Percentiles rank a stretch among this genome's conserved stretches.
Conservation (phyloP, 2,888 invertebrate species). For the Eugnorisma glareosa region DNA sequence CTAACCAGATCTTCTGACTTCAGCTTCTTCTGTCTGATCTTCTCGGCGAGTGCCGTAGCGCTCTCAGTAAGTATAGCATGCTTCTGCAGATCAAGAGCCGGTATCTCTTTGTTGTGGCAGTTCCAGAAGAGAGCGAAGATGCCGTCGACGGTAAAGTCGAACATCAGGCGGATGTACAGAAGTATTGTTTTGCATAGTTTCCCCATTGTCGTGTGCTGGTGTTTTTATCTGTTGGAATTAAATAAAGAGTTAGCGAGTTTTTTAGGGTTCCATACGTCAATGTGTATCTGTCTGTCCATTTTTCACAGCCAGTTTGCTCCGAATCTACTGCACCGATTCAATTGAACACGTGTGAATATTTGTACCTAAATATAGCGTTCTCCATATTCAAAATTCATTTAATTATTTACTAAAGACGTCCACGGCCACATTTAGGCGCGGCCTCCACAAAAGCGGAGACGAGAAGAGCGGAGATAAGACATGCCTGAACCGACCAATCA, state of each 20-base stretch:
- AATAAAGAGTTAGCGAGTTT: not conserved
- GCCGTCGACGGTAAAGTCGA: conserved; percentile 83
- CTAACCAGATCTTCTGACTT: conserved; percentile 93
- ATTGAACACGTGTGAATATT: no score
- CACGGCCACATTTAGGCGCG: no score
- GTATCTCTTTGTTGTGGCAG: conserved; percentile 76
- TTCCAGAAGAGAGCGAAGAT: conserved; percentile 86
- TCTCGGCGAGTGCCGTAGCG: conserved; percentile 92
- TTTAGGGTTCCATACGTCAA: not conserved
- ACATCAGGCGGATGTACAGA: conserved; percentile 74
- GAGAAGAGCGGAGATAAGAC: no score
- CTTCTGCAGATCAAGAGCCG: conserved; percentile 79
- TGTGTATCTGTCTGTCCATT: no score
- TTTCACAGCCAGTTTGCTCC: no score
- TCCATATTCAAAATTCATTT: no score
- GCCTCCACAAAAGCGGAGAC: no score
- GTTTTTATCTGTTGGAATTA: conserved; percentile 18
- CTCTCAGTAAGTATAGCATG: conserved; percentile 89
- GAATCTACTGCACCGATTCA: no score
- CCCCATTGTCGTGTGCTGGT: conserved; percentile 65
- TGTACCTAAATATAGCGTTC: no score
- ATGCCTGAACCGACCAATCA: no score
- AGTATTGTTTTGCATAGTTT: conserved; percentile 70
- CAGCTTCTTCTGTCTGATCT: conserved; percentile 92
- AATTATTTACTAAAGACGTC: no score